Evolutionary conservation across 2,888 invertebrate genomes (phyloP), one percentile per base, ranked within the genome.

Genomic region (Trachelus stipa): DNA sequence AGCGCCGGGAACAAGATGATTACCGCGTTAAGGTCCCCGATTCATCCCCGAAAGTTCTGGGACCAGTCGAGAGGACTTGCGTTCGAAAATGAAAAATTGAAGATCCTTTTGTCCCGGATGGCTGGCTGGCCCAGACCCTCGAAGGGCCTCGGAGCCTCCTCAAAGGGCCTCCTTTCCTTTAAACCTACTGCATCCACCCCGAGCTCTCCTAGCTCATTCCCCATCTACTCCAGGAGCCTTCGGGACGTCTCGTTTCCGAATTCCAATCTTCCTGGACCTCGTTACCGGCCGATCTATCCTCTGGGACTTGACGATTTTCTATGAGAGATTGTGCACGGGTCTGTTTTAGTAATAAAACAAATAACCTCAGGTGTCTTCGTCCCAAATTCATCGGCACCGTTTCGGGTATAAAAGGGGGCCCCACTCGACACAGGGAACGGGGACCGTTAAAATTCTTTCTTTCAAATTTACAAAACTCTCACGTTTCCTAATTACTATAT

Each of bases 1-100:
- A 85, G 82, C 85, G 87, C 84, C 82, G 86, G 84, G 86, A 87
- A 89, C 87, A 83, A 88, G 87, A 89, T 89, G 88, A 89, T 88
- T 88, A 86, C 86, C 80, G 84, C 74, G 75, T 74, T 74, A 56
- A 35, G 40, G 76, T 75, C 33, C 74, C 30, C 34, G 56, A 56
- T 23, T 56, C 56, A 56, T 23, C 56, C 56, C 56, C 15, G 56
- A 56, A 56, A 2, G 56, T 56, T 56, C 23, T 23, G 2, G 56
- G 15, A 23, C 9, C 73, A 68, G 31, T 3, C 69, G 68, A 77
- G 79, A 77, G 79, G 79, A 80, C 79, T 81, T 79, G 75, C 76
- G 76, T 75, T 83, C 77, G 75, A 80, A 83, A 83, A 86, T 80
- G 81, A 83, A 82, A 82, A 82, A 82, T 82, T 74, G 81, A 68